Conservation (phyloP, 2,797 vertebrate genomes). For the Paguma larvata region DNA sequence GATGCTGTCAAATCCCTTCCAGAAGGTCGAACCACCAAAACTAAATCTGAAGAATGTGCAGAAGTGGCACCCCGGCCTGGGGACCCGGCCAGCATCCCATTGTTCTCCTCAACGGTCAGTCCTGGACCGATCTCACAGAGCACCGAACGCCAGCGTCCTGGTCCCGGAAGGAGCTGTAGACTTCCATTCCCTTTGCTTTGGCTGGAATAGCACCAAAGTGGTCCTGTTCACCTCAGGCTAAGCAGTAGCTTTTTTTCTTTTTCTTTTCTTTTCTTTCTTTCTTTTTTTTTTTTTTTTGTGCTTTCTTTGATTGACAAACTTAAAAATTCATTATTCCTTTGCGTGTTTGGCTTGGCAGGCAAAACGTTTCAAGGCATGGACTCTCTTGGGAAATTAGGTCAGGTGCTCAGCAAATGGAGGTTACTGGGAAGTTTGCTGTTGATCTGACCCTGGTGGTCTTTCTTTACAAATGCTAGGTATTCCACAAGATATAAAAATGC, state of each 20-base stretch:
- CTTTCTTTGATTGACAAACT: not conserved
- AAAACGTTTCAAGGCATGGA: not conserved
- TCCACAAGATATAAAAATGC: no score
- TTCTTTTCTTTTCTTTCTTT: not conserved
- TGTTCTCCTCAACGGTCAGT: not conserved
- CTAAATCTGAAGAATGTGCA: not conserved
- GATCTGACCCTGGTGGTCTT: not conserved
- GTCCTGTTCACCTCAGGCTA: not conserved
- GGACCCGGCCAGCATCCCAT: not conserved
- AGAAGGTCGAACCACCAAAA: not conserved
- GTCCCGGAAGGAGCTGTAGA: not conserved
- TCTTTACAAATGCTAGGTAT: not conserved
- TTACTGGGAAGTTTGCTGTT: not conserved
- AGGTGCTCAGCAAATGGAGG: not conserved
- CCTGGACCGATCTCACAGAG: not conserved
- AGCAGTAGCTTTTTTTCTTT: not conserved
- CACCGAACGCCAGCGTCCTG: not conserved
- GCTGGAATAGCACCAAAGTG: not conserved
- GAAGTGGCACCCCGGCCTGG: not conserved
- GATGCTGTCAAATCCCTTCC: not conserved
- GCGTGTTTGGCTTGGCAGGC: not conserved
- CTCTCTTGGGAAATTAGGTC: not conserved
- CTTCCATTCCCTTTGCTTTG: not conserved
- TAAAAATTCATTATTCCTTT: not conserved
- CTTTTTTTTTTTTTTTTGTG: not conserved